Evolutionary conservation across 2,888 invertebrate genomes (phyloP).

Genomic region (Caenorhabditis sp.): DNA sequence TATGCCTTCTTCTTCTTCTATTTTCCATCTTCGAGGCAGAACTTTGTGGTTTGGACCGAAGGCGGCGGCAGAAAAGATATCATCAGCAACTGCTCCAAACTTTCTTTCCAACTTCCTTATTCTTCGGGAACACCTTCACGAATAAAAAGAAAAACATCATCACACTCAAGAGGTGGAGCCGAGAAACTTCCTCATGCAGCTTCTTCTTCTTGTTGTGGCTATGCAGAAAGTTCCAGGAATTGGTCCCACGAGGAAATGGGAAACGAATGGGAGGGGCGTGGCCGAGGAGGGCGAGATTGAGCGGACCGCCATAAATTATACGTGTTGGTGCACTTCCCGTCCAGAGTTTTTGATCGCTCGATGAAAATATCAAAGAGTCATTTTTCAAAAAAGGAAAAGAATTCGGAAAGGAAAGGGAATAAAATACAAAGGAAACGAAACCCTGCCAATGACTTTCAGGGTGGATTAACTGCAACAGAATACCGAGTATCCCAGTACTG

Average conservation of each 20-base stretch:
- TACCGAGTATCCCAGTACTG: not conserved
- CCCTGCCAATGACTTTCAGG: not conserved
- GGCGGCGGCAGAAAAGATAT: too few species aligned
- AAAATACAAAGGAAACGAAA: not conserved
- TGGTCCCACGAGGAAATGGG: constrained; percentile 38
- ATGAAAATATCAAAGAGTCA: constrained; percentile 3
- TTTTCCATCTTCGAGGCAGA: not conserved
- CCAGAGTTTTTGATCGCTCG: not conserved
- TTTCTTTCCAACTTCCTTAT: constrained; percentile 4
- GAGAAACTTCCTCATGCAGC: constrained; percentile 5
- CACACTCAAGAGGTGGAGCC: not conserved
- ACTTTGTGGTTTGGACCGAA: not conserved
- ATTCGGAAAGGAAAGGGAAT: not conserved
- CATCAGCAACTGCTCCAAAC: not conserved
- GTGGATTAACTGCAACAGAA: constrained; percentile 4
- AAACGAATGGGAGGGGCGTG: constrained; percentile 33
- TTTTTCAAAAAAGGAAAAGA: not conserved
- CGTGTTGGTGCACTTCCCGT: constrained; percentile 4
- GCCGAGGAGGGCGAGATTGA: not conserved
- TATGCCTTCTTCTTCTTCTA: not conserved
- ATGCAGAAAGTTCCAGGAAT: constrained; percentile 45
- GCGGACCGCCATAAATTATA: constrained; percentile 10
- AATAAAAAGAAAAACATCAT: not conserved
- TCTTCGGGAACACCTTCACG: not conserved
- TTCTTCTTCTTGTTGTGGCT: constrained; percentile 8